These are phyloP conservation scores for Larimichthys crocea DNA, from an alignment of 2,113 vertebrate genomes.

Conservation along the genomic window DNA sequence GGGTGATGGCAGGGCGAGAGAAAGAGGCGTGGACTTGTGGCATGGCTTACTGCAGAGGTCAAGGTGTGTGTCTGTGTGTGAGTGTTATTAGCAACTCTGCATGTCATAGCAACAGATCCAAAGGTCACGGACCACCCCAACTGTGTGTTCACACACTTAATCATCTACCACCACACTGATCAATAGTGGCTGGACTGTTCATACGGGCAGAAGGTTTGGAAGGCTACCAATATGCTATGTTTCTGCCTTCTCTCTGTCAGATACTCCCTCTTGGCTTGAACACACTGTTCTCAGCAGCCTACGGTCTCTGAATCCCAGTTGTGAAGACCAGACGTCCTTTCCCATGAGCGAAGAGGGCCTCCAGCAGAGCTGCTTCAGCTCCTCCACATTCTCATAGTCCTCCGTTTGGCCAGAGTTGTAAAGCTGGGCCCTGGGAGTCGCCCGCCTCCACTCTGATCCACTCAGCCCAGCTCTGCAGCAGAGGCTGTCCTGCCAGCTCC, in stretches of 20 bases:
- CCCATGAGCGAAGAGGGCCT: conserved; percentile 78
- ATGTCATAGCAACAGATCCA: conserved; percentile 73
- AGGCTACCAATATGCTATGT: conserved; percentile 46
- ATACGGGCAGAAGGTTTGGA: conserved; percentile 55
- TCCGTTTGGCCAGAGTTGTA: conserved; percentile 75
- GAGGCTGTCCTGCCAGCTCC: conserved; percentile 77
- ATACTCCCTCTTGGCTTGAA: conserved; percentile 60
- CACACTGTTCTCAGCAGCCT: conserved; percentile 55
- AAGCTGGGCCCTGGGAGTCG: conserved; percentile 77
- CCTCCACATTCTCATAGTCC: conserved; percentile 70
- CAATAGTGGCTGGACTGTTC: conserved; percentile 66
- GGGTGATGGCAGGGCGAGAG: conserved; percentile 22
- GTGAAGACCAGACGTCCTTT: conserved; percentile 75
- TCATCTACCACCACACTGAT: conserved; percentile 51
- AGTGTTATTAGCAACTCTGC: conserved; percentile 68
- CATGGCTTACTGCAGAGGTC: conserved; percentile 50
- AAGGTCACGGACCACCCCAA: conserved; percentile 79
- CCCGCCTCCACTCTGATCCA: conserved; percentile 75
- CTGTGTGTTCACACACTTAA: conserved; percentile 77
- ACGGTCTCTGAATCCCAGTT: conserved; percentile 68
- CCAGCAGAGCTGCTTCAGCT: conserved; percentile 76
- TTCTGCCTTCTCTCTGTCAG: conserved; percentile 52
- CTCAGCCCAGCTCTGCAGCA: conserved; percentile 67
- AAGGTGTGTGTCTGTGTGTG: conserved; percentile 59
- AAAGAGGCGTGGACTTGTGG: conserved; percentile 33